Conservation (phyloP, 2,888 invertebrate genomes). For the Drosophila putrida region DNA sequence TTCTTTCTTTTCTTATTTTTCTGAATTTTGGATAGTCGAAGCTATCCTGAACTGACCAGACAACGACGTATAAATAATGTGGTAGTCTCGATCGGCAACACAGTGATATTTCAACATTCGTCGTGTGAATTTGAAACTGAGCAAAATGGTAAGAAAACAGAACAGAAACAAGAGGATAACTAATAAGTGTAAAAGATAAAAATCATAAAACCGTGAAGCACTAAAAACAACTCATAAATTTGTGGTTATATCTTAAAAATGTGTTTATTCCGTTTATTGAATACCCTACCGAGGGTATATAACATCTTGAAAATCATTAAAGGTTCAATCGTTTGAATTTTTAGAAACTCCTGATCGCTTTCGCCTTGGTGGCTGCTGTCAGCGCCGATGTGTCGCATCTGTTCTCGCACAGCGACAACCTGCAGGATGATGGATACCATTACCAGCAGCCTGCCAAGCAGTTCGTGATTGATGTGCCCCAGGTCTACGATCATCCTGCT, state of each 20-base stretch:
- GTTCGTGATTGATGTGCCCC: slow-evolving; percentile 74
- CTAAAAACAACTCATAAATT: slow-evolving; percentile 15
- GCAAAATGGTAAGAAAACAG: slow-evolving; percentile 80
- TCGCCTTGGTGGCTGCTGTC: slow-evolving; percentile 80
- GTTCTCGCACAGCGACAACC: slow-evolving; percentile 78
- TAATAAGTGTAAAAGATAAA: slow-evolving; percentile 19
- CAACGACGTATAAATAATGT: slow-evolving; percentile 83
- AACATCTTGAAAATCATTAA: slow-evolving; percentile 1
- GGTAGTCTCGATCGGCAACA: slow-evolving; percentile 70
- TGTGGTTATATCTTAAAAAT: slow-evolving; percentile 4
- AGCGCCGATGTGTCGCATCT: slow-evolving; percentile 83
- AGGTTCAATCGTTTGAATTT: slow-evolving; percentile 31
- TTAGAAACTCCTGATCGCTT: slow-evolving; percentile 79
- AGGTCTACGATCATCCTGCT: slow-evolving; percentile 27
- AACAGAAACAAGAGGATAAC: slow-evolving; percentile 62
- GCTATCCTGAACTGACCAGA: slow-evolving; percentile 76
- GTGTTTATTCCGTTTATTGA: background rate
- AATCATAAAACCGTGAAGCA: slow-evolving; percentile 19
- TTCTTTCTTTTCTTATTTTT: slow-evolving; percentile 24
- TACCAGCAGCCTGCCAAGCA: slow-evolving; percentile 61
- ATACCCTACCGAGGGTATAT: background rate
- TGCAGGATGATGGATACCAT: slow-evolving; percentile 82
- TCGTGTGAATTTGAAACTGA: slow-evolving; percentile 80
- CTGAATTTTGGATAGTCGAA: slow-evolving; percentile 38
- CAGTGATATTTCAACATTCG: slow-evolving; percentile 83